phyloP scores from a whole-genome alignment of 2,888 invertebrate species.

The Macaria notata region DNA sequence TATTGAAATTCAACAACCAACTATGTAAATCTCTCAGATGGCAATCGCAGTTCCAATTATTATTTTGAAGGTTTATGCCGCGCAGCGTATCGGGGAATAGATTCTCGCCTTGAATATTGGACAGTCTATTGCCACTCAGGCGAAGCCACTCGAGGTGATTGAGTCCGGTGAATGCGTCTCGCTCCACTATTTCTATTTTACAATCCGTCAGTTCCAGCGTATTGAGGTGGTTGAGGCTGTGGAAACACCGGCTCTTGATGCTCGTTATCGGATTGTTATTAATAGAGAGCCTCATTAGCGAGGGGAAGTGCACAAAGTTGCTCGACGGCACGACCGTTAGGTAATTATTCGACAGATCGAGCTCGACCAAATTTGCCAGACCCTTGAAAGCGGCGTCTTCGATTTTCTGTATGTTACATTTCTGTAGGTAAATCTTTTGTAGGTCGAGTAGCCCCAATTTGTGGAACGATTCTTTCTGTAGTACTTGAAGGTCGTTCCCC shows the following conservation, averaged over 20 bases:
- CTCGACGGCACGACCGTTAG: constrained; percentile 89
- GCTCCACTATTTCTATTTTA: constrained; percentile 88
- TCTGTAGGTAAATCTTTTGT: constrained; percentile 91
- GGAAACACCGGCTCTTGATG: constrained; percentile 87
- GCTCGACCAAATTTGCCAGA: constrained; percentile 92
- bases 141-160: constrained; percentile 92
- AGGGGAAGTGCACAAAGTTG: constrained; percentile 89
- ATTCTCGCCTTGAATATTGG: constrained; percentile 86
- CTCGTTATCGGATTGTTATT: constrained; percentile 91
- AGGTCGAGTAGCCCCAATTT: constrained; percentile 91
- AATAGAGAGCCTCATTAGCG: constrained; percentile 91
- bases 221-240: constrained; percentile 88
- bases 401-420: constrained; percentile 89
- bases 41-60: constrained; percentile 95
- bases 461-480: constrained; percentile 90
- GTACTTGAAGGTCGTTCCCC: constrained; percentile 90
- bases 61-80: constrained; percentile 91
- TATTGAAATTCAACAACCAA: constrained; percentile 90
- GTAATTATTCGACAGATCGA: constrained; percentile 92
- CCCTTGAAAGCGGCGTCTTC: constrained; percentile 92
- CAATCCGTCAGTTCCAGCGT: constrained; percentile 92
- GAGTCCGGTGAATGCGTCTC: constrained; percentile 91
- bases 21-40: constrained; percentile 88
- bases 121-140: constrained; percentile 91
- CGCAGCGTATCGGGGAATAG: constrained; percentile 89